These are phyloP conservation scores for Cardiocondyla obscurior DNA, from an alignment of 1,140 invertebrate species.

Conservation along the genomic window DNA sequence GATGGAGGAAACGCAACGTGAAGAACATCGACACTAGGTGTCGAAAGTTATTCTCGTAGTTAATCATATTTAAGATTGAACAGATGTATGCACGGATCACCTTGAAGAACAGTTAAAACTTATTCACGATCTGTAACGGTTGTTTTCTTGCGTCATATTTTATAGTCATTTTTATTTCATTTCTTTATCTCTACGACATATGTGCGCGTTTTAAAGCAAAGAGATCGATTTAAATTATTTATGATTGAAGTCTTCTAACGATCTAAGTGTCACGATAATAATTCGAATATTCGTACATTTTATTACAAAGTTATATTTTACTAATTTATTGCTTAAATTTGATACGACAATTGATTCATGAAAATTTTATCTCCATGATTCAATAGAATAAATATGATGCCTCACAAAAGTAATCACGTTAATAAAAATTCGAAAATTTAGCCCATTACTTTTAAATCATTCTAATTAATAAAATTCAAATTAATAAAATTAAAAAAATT, in stretches of 20 bases:
- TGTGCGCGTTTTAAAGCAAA: background rate
- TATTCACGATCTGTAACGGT: slow-evolving; percentile 29
- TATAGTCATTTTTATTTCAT: background rate
- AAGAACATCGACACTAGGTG: background rate
- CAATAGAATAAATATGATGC: background rate
- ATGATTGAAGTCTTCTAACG: background rate
- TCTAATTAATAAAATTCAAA: background rate
- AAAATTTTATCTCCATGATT: background rate
- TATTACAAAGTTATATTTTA: background rate
- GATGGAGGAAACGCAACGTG: slow-evolving; percentile 7
- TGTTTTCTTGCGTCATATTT: slow-evolving; percentile 1
- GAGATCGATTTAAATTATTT: background rate
- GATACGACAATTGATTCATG: background rate
- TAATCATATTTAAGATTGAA: slow-evolving; percentile 12
- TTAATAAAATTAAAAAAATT: background rate
- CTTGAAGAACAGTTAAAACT: slow-evolving; percentile 9
- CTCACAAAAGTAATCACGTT: background rate
- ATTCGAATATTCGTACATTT: background rate
- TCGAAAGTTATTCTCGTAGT: slow-evolving; percentile 19
- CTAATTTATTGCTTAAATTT: background rate
- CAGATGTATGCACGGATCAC: background rate
- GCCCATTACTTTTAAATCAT: background rate
- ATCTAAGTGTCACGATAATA: background rate
- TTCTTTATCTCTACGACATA: background rate
- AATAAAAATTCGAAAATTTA: background rate